Conservation (phyloP, 2,113 vertebrate genomes). For the Physeter macrocephalus region DNA sequence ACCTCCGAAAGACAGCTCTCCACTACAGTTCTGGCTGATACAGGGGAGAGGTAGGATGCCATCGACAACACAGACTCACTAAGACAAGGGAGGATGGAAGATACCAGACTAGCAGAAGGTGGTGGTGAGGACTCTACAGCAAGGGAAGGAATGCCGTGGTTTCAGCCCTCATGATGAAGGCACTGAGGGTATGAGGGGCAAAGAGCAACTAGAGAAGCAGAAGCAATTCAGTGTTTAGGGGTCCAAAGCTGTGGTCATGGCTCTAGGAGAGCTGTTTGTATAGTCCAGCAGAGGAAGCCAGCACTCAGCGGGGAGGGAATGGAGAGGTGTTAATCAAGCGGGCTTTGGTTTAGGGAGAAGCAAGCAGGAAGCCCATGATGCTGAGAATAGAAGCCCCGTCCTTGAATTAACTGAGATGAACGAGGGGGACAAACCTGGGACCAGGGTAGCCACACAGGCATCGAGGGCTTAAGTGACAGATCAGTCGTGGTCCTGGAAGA, state of each 20-base stretch:
- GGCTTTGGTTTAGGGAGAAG: background rate
- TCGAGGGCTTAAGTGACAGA: rapidly evolving
- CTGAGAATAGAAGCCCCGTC: background rate
- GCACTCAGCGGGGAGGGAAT: no score
- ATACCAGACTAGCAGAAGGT: background rate
- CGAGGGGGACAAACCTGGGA: background rate
- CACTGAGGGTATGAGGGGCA: background rate
- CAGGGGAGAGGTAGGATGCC: background rate
- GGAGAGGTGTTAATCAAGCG: background rate
- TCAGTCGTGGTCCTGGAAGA: background rate
- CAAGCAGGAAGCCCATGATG: background rate
- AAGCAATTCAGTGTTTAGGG: background rate
- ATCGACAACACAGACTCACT: rapidly evolving
- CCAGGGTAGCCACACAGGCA: background rate
- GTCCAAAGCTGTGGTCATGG: background rate
- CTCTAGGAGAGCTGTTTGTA: background rate
- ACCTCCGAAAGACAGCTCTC: background rate
- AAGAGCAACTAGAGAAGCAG: background rate
- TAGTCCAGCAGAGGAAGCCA: background rate
- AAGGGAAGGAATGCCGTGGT: background rate
- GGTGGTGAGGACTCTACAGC: no score
- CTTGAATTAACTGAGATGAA: background rate
- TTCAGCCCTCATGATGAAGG: background rate
- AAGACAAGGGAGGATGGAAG: background rate
- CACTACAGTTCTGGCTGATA: background rate